Evolutionary conservation across 2,113 vertebrate species (phyloP), one percentile per base, ranked within the genome.

Genomic region (Pleuronectes platessa): DNA sequence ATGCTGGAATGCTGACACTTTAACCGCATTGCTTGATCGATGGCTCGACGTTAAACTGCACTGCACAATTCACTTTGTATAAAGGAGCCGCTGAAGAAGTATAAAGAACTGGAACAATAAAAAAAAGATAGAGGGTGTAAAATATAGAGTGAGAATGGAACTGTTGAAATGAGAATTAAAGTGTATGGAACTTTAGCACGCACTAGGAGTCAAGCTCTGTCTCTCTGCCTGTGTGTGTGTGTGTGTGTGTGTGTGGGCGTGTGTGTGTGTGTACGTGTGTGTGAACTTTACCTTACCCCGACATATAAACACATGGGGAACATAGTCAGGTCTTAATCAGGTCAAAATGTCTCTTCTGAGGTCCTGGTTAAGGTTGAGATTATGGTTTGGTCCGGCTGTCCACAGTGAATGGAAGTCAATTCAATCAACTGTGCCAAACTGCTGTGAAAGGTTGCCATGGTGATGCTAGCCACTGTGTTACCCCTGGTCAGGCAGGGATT

Each of bases 51-150:
- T 8, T 31, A 59, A 27, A 27, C 26, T 59, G 56, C 56, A 59
- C 24, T 9, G 56, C 54, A 53, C 51, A 24, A 56, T 14, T 24
- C 54, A 56, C 17, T 61, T 61, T 61, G 59, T 61, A n/a, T 61
- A 20, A 61, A 31, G 27, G 9, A 20, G 59, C 26, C 20, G 59
- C 27, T 2, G 17, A 7, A n/a, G 27, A 61, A 37, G 59, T 20
- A 18, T 2, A 20, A 35, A 35, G 26, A 35, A 15, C 11, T 20
- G 27, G 59, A 35, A 37, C 18, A 37, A 61, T 61, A 11, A 10
- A 26, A 37, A n/a, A 60, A 61, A 37, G 27, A 61, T n/a, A 20
- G 31, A 61, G 27, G 27, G 10, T 26, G 26, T 8, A 12, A 37
- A n/a, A 42, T 63, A 8, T 15, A 9, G n/a, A 15, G 61, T 21